A percentile compares a stretch with the other conserved stretches of the same genome.
Evolutionary conservation across 2,888 invertebrate genomes (phyloP).

Genomic region (Phlogophora meticulosa): DNA sequence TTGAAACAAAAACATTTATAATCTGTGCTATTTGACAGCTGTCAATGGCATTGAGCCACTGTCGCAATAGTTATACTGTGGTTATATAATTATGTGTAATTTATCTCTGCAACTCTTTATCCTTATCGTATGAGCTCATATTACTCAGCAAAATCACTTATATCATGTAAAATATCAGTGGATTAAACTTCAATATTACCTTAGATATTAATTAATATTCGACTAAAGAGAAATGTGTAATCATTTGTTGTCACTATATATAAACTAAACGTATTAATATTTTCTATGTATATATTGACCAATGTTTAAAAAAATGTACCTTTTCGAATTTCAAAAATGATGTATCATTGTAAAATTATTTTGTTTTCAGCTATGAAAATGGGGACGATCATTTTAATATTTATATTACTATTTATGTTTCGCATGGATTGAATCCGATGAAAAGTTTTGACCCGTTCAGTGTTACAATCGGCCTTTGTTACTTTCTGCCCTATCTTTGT

Average conservation of each 20-base stretch:
- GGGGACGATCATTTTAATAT: constrained; percentile 17
- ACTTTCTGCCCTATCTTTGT: not conserved
- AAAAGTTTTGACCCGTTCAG: constrained; percentile 25
- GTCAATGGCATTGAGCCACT: constrained; percentile 35
- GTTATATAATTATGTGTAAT: constrained; percentile 2
- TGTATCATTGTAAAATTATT: constrained; percentile 35
- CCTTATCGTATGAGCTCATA: constrained; percentile 28
- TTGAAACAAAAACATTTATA: constrained; percentile 6
- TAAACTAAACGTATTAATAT: constrained; percentile 46
- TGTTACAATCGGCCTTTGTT: constrained; percentile 15
- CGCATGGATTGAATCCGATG: constrained; percentile 23
- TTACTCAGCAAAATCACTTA: constrained; percentile 18
- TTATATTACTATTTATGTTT: constrained; percentile 27
- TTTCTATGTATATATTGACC: constrained; percentile 61
- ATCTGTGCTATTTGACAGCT: constrained; percentile 46
- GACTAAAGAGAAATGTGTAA: constrained; percentile 31
- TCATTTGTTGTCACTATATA: constrained; percentile 28
- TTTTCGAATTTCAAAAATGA: constrained; percentile 17
- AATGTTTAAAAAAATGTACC: constrained; percentile 34
- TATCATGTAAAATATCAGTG: constrained; percentile 24
- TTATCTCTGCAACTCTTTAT: constrained; percentile 13
- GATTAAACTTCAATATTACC: constrained; percentile 27
- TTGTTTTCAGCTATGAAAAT: constrained; percentile 38
- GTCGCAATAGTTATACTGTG: not conserved
- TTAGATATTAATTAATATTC: constrained; percentile 40